Conservation (phyloP, 2,888 invertebrate genomes). For the Galeruca laticollis region DNA sequence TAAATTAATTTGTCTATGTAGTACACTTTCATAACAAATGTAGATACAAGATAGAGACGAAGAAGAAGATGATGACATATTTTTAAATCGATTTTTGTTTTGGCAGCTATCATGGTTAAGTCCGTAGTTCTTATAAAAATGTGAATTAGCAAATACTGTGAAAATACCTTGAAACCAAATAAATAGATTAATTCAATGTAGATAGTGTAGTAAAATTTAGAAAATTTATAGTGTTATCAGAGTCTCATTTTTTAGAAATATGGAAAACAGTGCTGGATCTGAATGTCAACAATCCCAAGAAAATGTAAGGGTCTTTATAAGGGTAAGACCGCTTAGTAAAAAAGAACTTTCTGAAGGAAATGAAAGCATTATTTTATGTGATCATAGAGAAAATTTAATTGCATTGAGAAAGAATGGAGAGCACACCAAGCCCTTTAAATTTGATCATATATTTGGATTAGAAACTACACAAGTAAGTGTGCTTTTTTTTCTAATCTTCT, state of each 20-base stretch:
- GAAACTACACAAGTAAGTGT: conserved; percentile 83
- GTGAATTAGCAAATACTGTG: conserved; percentile 14
- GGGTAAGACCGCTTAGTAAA: conserved; percentile 92
- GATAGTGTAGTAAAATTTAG: conserved; percentile 21
- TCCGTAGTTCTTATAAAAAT: conserved; percentile 8
- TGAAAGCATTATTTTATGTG: conserved; percentile 81
- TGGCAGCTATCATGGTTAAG: conserved; percentile 15
- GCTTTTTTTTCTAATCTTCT: background rate
- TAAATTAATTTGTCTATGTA: too few relatives aligned
- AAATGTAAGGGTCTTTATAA: conserved; percentile 96
- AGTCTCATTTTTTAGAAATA: conserved; percentile 35
- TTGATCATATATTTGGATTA: conserved; percentile 93
- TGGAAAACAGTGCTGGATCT: conserved; percentile 45
- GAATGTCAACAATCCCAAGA: conserved; percentile 68
- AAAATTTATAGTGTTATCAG: background rate
- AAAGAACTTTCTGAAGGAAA: conserved; percentile 82
- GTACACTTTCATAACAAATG: background rate
- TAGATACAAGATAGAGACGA: too few relatives aligned
- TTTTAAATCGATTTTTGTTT: conserved; percentile 32
- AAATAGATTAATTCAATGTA: conserved; percentile 34
- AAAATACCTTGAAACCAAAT: conserved; percentile 18
- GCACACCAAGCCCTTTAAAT: conserved; percentile 84
- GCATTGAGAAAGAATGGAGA: conserved; percentile 82
- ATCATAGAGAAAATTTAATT: conserved; percentile 81
- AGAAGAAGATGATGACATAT: conserved; percentile 18